Evolutionary conservation across 1,140 invertebrate species (phyloP), one percentile per base, ranked within the genome.

Genomic region (Nasonia vitripennis): DNA sequence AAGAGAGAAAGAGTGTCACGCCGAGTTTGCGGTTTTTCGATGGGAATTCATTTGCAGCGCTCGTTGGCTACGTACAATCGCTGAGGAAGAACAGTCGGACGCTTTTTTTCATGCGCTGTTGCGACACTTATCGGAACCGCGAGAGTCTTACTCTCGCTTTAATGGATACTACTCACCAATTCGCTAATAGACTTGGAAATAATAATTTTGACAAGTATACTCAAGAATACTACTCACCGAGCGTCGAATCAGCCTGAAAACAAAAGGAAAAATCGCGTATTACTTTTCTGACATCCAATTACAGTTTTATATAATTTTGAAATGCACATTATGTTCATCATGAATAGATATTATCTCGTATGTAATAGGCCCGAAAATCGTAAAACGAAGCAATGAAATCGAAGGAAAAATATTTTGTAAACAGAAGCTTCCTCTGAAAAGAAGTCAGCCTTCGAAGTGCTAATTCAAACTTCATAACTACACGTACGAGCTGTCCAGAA

Each of bases 11-110:
- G 55, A 62, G 20, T 6, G 55, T 62, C 55, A 62, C 55, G 27
- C 27, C 70, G 27, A 34, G 27, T 83, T 74, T 75, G 81, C 70
- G 67, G 48, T 41, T 62, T 75, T 83, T 83, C 71, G 81, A 62
- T 83, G 81, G 41, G 23, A 83, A 83, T 83, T 83, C 74, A 83
- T 83, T 83, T 75, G n/a, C 45, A 74, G 31, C 23, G 71, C 74
- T 83, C 51, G 81, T 75, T n/a, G 62, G 74, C n/a, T 71, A 48
- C 55, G 55, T n/a, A 62, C 2, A 62, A 62, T n/a, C 1, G 55
- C 7, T 5, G 55, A 2, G 48, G 17, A 20, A 17, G 0, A 62
- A n/a, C 55, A 62, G 55, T 62, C 41, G 41, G 14, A 23, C n/a
- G 78, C 11, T 80, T 80, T 70, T 70, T 37, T 70, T 62, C 27